Percentiles rank a stretch among this genome's conserved stretches.
These are phyloP conservation scores for Benitochromis conjunctus DNA, from an alignment of 2,113 vertebrate genomes.

Conservation along the genomic window DNA sequence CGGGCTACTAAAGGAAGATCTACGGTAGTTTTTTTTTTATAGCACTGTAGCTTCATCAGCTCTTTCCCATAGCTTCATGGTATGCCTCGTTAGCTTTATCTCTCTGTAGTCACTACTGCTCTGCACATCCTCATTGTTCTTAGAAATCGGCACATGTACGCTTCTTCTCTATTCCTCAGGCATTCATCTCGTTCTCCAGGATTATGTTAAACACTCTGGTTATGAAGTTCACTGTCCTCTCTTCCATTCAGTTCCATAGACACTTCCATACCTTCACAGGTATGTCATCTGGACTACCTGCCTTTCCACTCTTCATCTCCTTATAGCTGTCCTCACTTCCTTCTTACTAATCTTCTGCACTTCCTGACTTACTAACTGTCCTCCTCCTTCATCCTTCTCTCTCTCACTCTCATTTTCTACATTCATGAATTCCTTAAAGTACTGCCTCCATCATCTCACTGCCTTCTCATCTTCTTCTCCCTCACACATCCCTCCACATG, in stretches of 20 bases:
- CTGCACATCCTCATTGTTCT: not conserved
- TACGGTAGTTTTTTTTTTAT: too few species aligned
- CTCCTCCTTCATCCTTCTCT: not conserved
- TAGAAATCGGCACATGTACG: not conserved
- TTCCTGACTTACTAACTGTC: not conserved
- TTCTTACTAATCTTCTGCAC: not conserved
- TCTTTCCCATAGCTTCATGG: not conserved
- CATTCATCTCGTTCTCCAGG: not conserved
- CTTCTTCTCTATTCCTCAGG: not conserved
- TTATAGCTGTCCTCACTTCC: not conserved
- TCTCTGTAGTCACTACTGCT: not conserved
- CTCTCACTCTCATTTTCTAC: not conserved
- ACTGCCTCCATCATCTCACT: not conserved
- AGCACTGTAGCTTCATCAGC: not conserved
- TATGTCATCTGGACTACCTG: not conserved
- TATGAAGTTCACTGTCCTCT: too few species aligned
- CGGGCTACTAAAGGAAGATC: too few species aligned
- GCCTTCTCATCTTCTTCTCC: not conserved
- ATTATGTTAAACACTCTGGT: too few species aligned
- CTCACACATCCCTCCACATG: not conserved
- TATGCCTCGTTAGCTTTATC: not conserved
- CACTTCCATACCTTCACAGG: not conserved
- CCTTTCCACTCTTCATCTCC: not conserved
- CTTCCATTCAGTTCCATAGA: too few species aligned
- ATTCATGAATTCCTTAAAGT: not conserved